phyloP scores from a whole-genome alignment of 2,113 vertebrate species.

The Ammodytes marinus region DNA sequence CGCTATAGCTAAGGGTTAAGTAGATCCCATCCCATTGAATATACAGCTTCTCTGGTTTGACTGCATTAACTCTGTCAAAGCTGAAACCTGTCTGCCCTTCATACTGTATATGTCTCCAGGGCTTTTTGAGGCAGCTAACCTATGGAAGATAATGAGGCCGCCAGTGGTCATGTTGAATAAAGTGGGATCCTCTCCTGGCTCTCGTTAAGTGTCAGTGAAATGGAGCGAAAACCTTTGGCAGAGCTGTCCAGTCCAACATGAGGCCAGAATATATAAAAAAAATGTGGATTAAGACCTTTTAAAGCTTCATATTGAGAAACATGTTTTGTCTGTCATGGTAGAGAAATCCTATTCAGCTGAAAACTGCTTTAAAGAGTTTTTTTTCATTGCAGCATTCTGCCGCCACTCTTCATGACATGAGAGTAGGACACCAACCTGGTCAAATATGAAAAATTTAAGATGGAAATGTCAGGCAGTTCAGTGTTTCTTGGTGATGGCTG shows the following conservation, averaged over 20 bases:
- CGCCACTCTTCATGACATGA: constrained; percentile 51
- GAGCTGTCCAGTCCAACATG: constrained; percentile 51
- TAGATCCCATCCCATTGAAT: neutral
- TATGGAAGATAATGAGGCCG: constrained; percentile 60
- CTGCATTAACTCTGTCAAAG: constrained; percentile 22
- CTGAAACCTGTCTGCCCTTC: constrained; percentile 22
- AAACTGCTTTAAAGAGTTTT: constrained; percentile 46
- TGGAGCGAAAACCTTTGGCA: constrained; percentile 61
- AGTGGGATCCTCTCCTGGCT: constrained; percentile 55
- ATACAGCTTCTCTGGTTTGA: constrained; percentile 20
- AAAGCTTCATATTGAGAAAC: constrained; percentile 56
- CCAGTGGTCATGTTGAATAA: constrained; percentile 68
- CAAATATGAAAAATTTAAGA: constrained; percentile 55
- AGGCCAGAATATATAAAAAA: constrained; percentile 29
- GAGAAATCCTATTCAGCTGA: constrained; percentile 38
- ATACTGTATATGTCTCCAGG: neutral
- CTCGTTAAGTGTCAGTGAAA: constrained; percentile 69
- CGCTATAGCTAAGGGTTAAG: too few species aligned
- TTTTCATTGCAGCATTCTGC: constrained; percentile 48
- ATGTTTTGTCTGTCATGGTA: constrained; percentile 61
- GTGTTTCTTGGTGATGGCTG: neutral
- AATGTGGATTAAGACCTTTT: constrained; percentile 44
- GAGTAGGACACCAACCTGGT: constrained; percentile 50
- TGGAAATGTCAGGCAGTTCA: constrained; percentile 25
- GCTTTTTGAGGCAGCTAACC: constrained; percentile 31